A percentile compares a stretch with the other conserved stretches of the same genome.
Conservation (phyloP, 2,888 invertebrate genomes). For the Pammene aurita region DNA sequence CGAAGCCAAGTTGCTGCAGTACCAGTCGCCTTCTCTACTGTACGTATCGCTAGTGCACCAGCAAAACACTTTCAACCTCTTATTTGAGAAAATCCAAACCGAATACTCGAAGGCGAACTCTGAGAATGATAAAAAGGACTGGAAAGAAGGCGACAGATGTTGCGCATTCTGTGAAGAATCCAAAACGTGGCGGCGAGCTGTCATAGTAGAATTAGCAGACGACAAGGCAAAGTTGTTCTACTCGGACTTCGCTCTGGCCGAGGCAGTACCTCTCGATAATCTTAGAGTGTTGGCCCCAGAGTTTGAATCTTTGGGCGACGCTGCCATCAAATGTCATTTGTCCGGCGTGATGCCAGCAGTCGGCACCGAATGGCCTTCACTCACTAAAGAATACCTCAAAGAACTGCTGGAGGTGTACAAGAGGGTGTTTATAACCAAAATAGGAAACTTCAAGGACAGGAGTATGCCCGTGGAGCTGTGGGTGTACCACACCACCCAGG, state of each 20-base stretch:
- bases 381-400: conserved; percentile 84
- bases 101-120: conserved; percentile 68
- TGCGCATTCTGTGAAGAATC: conserved; percentile 72
- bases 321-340: conserved; percentile 86
- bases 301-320: conserved; percentile 80
- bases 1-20: conserved; percentile 76
- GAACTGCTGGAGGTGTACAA: conserved; percentile 80
- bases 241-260: conserved; percentile 85
- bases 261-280: conserved; percentile 69
- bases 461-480: conserved; percentile 86
- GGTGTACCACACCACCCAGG: conserved; percentile 83
- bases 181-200: conserved; percentile 86
- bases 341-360: conserved; percentile 88
- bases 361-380: conserved; percentile 84
- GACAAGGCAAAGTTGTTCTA: conserved; percentile 83
- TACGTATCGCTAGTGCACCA: conserved; percentile 82
- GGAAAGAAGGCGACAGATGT: conserved; percentile 81
- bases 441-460: conserved; percentile 74
- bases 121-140: conserved; percentile 57
- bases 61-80: conserved; percentile 68
- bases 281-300: conserved; percentile 79
- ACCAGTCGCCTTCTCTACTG: conserved; percentile 83
- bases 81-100: conserved; percentile 82
- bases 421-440: conserved; percentile 80
- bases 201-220: conserved; percentile 68